Evolutionary conservation across 2,797 vertebrate genomes (phyloP).

Genomic region (Syngnathus acus): DNA sequence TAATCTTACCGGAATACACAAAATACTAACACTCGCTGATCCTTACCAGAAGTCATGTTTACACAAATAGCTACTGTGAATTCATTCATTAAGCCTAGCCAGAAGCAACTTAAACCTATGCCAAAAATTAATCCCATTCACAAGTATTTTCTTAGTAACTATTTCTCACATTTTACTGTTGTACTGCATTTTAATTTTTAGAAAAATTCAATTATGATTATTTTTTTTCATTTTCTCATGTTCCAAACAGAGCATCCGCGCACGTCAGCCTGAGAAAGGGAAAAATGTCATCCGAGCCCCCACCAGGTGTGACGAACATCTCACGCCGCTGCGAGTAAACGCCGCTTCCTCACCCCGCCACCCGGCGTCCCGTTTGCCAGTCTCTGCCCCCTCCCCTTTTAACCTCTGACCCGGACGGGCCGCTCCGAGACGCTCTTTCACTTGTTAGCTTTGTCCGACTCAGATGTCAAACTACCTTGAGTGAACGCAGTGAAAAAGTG

Average conservation of each 20-base stretch:
- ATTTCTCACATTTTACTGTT: no score
- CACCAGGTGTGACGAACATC: slow-evolving; percentile 48
- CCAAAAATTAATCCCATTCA: no score
- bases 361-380: slow-evolving; percentile 50
- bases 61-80: not conserved
- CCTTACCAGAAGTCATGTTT: not conserved
- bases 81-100: not conserved
- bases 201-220: no score
- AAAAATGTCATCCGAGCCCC: slow-evolving; percentile 40
- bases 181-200: no score
- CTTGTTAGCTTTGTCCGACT: slow-evolving; percentile 42
- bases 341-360: slow-evolving; percentile 30
- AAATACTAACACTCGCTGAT: not conserved
- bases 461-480: slow-evolving; percentile 53
- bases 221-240: not conserved
- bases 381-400: slow-evolving; percentile 31
- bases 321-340: slow-evolving; percentile 51
- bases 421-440: slow-evolving; percentile 25
- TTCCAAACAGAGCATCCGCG: not conserved
- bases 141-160: no score
- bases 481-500: slow-evolving; percentile 23
- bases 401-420: slow-evolving; percentile 46
- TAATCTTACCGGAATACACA: slow-evolving; percentile 10
- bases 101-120: not conserved
- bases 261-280: slow-evolving; percentile 30